Percentiles rank a stretch among this genome's conserved stretches.
These are phyloP conservation scores for Deilephila elpenor DNA, from an alignment of 2,888 invertebrate species.

Conservation along the genomic window DNA sequence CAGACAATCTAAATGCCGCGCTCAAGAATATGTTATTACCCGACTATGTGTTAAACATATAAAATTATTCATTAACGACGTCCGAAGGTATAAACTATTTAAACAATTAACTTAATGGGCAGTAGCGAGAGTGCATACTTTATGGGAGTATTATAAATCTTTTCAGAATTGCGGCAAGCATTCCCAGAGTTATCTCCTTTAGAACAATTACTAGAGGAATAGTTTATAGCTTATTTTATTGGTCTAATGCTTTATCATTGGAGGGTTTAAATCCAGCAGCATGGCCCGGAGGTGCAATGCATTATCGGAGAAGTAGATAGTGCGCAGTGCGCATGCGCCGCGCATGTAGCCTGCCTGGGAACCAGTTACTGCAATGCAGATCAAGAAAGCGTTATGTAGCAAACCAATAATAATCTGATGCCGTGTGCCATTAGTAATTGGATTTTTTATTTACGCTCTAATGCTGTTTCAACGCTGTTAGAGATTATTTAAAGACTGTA, in stretches of 20 bases:
- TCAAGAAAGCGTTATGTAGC: slow-evolving; percentile 38
- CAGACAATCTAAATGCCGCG: slow-evolving; percentile 15
- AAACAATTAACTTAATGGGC: slow-evolving; percentile 17
- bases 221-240: slow-evolving; percentile 25
- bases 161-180: slow-evolving; percentile 6
- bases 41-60: slow-evolving; percentile 11
- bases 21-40: slow-evolving; percentile 11
- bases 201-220: slow-evolving; percentile 20
- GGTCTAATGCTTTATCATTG: slow-evolving; percentile 24
- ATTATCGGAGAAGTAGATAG: slow-evolving; percentile 18
- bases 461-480: not conserved
- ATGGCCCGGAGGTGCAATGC: slow-evolving; percentile 22
- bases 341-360: slow-evolving; percentile 52
- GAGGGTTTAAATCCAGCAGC: slow-evolving; percentile 24
- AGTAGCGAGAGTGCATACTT: slow-evolving; percentile 17
- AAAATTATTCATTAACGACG: slow-evolving; percentile 19
- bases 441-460: slow-evolving; percentile 12
- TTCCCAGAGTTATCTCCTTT: slow-evolving; percentile 22
- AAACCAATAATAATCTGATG: slow-evolving; percentile 27
- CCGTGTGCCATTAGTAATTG: slow-evolving; percentile 18
- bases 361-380: slow-evolving; percentile 51
- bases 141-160: slow-evolving; percentile 22
- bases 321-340: slow-evolving; percentile 38
- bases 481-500: not conserved
- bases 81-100: not conserved